phyloP scores from a whole-genome alignment of 2,888 invertebrate species.

The Cosmia trapezina region DNA sequence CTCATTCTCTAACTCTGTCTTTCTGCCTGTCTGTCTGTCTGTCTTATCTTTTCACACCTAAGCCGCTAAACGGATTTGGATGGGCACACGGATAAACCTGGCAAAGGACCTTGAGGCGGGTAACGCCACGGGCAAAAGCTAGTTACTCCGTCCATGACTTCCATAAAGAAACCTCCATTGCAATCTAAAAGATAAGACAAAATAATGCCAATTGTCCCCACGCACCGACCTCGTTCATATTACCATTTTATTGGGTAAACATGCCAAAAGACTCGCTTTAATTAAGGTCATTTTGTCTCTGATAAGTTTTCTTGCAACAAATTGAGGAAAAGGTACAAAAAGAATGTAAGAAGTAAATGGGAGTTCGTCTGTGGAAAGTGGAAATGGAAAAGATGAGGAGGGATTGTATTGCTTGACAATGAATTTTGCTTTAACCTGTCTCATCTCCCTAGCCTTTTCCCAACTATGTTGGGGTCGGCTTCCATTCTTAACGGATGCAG shows the following conservation, averaged over 20 bases:
- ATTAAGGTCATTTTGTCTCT: conserved; percentile 60
- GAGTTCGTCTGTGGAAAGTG: conserved; percentile 10
- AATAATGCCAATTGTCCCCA: conserved; percentile 50
- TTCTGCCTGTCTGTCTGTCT: background rate
- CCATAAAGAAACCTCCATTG: conserved; percentile 30
- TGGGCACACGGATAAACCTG: background rate
- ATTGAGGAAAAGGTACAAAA: conserved; percentile 60
- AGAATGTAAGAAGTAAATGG: conserved; percentile 8
- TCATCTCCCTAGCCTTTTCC: background rate
- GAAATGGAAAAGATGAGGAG: background rate
- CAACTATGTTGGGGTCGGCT: background rate
- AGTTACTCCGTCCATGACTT: background rate
- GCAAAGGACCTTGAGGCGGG: background rate
- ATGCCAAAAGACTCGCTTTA: conserved; percentile 54
- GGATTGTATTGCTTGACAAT: background rate
- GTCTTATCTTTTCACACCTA: background rate
- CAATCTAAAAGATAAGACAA: conserved; percentile 57
- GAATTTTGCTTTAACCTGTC: conserved; percentile 1
- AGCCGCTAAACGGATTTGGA: background rate
- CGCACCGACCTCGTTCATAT: conserved; percentile 48
- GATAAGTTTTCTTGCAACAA: conserved; percentile 60
- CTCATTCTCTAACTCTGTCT: background rate
- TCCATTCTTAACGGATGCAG: background rate
- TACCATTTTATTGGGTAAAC: conserved; percentile 61
- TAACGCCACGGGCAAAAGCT: background rate